Evolutionary conservation across 2,888 invertebrate genomes (phyloP), one percentile per base, ranked within the genome.

Genomic region (Drosophila longiperda): DNA sequence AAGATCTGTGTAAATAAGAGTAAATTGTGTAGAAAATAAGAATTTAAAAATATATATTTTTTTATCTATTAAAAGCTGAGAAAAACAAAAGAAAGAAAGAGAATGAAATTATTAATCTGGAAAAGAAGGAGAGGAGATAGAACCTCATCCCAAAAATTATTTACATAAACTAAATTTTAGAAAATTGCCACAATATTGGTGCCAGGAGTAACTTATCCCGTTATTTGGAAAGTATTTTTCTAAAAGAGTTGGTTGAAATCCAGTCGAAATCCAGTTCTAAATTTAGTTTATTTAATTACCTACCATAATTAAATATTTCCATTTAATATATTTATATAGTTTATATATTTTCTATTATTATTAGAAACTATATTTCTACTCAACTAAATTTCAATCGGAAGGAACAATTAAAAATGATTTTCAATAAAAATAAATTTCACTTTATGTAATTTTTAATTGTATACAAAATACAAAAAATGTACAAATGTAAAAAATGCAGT

Each of bases 31-130:
- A 7, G 12, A 15, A 7, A 15, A 45, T 1, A 1, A 45, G 1
- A 7, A 7, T 7, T 7, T 3, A 7, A 20, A 12, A 1, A 0
- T 1, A 20, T 2, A 3, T 3, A 3, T 3, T 3, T 3, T 20
- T 20, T 7, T 0, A 3, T 7, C 1, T 20, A 20, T 45, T 15
- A 7, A 20, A 7, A 3, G 11, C 12, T 12, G 42, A 6, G 6
- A 3, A 9, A n/a, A 5, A 40, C 2, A 2, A 17, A 17, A 38
- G 7, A 40, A 9, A 2, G 6, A 20, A 1, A 12, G 12, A 12
- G 6, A 12, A 20, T 26, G 26, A 12, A 42, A 20, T 7, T 2
- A 26, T 26, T 0, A 12, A 20, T 7, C 12, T 20, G 42, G 42
- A 1, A 12, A 42, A n/a, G 11, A 11, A 11, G 3, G 6, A n/a